Conservation (phyloP, 2,888 invertebrate species). For the Synergus umbraculus region DNA sequence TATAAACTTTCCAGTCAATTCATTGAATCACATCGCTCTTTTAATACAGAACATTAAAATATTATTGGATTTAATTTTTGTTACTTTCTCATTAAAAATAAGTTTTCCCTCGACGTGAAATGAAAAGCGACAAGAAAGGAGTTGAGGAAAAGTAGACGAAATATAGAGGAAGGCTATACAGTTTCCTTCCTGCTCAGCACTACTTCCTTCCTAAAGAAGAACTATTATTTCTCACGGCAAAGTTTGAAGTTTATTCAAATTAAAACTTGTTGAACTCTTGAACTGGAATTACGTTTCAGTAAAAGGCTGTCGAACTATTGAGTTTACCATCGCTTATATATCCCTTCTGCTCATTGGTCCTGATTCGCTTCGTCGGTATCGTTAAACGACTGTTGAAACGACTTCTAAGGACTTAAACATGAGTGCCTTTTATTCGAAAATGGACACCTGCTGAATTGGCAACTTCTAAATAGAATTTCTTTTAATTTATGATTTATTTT, state of each 20-base stretch:
- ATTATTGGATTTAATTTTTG: too few species aligned
- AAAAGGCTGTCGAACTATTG: constrained; percentile 28
- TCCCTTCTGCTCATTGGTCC: constrained; percentile 16
- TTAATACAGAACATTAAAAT: too few species aligned
- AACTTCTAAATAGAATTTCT: too few species aligned
- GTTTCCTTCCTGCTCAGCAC: constrained; percentile 19
- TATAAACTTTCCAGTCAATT: too few species aligned
- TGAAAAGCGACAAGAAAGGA: neutral
- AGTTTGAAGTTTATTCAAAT: constrained; percentile 40
- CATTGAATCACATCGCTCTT: too few species aligned
- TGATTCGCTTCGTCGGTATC: neutral
- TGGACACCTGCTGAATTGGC: too few species aligned
- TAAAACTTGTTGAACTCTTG: constrained; percentile 27
- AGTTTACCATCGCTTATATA: neutral
- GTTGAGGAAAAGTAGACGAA: neutral
- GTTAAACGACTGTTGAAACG: neutral
- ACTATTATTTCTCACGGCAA: constrained; percentile 31
- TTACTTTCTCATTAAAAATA: neutral
- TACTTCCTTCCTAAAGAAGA: constrained; percentile 15
- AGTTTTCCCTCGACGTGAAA: neutral
- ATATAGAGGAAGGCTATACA: neutral
- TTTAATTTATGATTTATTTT: too few species aligned
- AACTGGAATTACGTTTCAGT: constrained; percentile 17
- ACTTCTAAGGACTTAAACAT: neutral
- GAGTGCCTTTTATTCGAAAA: too few species aligned